A percentile compares a stretch with the other conserved stretches of the same genome.
Conservation (phyloP, 2,797 vertebrate species). For the Myotis planiceps region DNA sequence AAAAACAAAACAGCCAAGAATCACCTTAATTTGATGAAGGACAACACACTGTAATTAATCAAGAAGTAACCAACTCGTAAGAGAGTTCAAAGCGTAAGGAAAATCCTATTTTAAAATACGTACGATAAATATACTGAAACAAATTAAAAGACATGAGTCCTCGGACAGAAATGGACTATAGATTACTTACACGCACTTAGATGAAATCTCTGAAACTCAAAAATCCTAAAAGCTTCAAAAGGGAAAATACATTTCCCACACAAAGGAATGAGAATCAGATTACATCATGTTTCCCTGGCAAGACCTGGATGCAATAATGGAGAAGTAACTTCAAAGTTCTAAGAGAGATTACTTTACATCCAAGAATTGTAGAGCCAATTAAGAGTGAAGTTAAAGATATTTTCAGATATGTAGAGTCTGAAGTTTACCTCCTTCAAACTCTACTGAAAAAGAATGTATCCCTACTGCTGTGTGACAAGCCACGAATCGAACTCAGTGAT, state of each 20-base stretch:
- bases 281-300: not conserved
- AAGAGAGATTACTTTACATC: not conserved
- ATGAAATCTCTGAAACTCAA: not conserved
- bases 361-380: not conserved
- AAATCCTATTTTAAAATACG: not conserved
- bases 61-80: not conserved
- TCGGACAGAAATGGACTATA: not conserved
- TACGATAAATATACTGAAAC: not conserved
- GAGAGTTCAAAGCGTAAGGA: not conserved
- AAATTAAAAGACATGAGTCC: not conserved
- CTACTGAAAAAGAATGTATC: not conserved
- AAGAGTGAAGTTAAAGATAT: not conserved
- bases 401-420: not conserved
- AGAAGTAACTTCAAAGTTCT: slow-evolving; percentile 6
- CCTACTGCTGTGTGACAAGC: not conserved
- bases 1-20: not conserved
- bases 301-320: not conserved
- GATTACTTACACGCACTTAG: not conserved
- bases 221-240: slow-evolving; percentile 26
- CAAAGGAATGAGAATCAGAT: slow-evolving; percentile 4
- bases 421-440: not conserved
- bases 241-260: not conserved
- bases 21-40: not conserved
- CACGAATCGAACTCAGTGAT: not conserved
- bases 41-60: not conserved